Conservation (phyloP, 2,797 vertebrate species). For the Kryptopterus vitreolus region DNA sequence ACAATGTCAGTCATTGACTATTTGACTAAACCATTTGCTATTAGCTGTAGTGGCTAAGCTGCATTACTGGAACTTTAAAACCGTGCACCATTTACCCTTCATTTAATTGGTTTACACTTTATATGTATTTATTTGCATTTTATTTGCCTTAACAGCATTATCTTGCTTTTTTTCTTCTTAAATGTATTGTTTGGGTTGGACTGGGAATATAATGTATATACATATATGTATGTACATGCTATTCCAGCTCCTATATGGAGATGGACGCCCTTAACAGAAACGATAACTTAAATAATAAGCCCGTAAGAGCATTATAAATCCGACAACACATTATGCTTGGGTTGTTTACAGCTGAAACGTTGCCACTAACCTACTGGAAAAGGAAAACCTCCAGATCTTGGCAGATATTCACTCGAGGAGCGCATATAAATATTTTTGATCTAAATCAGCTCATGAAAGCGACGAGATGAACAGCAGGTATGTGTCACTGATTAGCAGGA, state of each 20-base stretch:
- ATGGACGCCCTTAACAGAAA: background rate
- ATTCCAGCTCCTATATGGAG: background rate
- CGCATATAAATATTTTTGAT: conserved; percentile 18
- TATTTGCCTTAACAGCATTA: too few species aligned
- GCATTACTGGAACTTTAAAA: background rate
- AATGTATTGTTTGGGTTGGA: background rate
- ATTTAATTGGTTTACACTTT: too few species aligned
- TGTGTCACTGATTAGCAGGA: conserved; percentile 13
- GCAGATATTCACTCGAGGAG: background rate
- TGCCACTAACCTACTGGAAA: conserved; percentile 20
- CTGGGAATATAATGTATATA: too few species aligned
- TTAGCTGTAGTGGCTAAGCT: background rate
- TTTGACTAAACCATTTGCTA: background rate
- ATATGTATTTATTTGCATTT: too few species aligned
- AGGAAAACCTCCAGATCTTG: background rate
- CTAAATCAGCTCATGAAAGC: conserved; percentile 24
- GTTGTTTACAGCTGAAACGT: conserved; percentile 7
- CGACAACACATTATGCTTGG: conserved; percentile 1
- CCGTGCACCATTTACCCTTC: too few species aligned
- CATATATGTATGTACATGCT: background rate
- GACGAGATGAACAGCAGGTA: background rate
- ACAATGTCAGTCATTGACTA: background rate
- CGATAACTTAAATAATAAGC: background rate
- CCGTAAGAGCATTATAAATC: conserved; percentile 34
- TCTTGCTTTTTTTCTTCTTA: too few species aligned